phyloP scores from a whole-genome alignment of 2,888 invertebrate genomes.

The Omphaloscelis lunosa region DNA sequence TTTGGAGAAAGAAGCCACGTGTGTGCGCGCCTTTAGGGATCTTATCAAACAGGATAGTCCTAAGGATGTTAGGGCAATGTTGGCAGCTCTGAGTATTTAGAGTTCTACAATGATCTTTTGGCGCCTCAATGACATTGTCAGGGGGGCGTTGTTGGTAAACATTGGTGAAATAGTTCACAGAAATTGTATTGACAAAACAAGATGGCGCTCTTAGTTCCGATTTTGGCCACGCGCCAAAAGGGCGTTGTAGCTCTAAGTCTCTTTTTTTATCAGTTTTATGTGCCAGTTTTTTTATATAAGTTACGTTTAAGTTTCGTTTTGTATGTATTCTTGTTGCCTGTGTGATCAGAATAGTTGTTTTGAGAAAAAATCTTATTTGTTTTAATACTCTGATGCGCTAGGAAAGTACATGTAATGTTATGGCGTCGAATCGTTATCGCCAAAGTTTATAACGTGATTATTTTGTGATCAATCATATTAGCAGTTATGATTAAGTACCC shows the following conservation, averaged over 20 bases:
- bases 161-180: background rate
- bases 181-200: background rate
- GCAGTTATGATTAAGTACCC: conserved; percentile 57
- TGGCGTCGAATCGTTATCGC: conserved; percentile 26
- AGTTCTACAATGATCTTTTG: background rate
- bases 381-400: conserved; percentile 9
- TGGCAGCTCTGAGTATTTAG: conserved; percentile 79
- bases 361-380: background rate
- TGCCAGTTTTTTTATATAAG: conserved; percentile 31
- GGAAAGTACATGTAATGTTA: conserved; percentile 12
- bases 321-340: background rate
- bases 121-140: background rate
- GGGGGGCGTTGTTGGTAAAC: background rate
- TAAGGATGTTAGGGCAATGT: conserved; percentile 73
- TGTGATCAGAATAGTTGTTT: conserved; percentile 16
- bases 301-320: conserved; percentile 29
- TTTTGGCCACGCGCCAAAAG: no score
- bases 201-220: background rate
- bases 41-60: conserved; percentile 73
- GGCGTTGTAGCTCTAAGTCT: conserved; percentile 1
- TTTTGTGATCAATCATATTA: conserved; percentile 67
- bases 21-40: conserved; percentile 79
- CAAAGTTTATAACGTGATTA: conserved; percentile 53
- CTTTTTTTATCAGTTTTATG: conserved; percentile 3
- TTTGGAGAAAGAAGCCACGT: conserved; percentile 88